Evolutionary conservation across 1,140 invertebrate species (phyloP).

Genomic region (Leptopilina boulardi): DNA sequence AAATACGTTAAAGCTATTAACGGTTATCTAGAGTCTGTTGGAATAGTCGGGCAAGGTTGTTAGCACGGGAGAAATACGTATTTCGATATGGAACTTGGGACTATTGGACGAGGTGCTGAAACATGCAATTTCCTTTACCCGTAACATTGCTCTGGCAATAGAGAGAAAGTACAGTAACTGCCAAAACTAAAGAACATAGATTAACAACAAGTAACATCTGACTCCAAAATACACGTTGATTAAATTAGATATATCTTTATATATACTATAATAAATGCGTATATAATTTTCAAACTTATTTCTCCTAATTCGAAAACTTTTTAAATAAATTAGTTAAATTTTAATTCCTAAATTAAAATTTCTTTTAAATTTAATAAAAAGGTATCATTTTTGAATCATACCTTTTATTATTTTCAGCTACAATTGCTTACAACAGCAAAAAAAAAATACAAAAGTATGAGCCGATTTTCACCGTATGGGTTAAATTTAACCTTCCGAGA

Average conservation of each 20-base stretch:
- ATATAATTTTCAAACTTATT: too few species aligned
- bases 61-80: conserved; percentile 36
- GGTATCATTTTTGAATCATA: too few species aligned
- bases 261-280: too few species aligned
- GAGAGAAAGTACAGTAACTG: conserved; percentile 17
- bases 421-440: too few species aligned
- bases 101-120: conserved; percentile 18
- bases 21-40: conserved; percentile 45
- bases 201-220: background rate
- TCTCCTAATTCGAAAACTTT: too few species aligned
- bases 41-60: conserved; percentile 34
- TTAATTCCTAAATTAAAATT: too few species aligned
- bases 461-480: too few species aligned
- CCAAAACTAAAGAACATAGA: conserved; percentile 31
- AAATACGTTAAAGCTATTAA: conserved; percentile 44
- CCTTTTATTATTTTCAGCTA: too few species aligned
- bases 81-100: conserved; percentile 21
- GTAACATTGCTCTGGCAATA: conserved; percentile 30
- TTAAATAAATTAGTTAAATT: too few species aligned
- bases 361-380: too few species aligned
- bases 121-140: conserved; percentile 48
- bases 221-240: background rate
- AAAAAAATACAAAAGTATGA: too few species aligned
- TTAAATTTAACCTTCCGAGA: too few species aligned
- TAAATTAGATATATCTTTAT: background rate